Evolutionary conservation across 2,797 vertebrate species (phyloP).

Genomic region (Gobionotothen gibberifrons): DNA sequence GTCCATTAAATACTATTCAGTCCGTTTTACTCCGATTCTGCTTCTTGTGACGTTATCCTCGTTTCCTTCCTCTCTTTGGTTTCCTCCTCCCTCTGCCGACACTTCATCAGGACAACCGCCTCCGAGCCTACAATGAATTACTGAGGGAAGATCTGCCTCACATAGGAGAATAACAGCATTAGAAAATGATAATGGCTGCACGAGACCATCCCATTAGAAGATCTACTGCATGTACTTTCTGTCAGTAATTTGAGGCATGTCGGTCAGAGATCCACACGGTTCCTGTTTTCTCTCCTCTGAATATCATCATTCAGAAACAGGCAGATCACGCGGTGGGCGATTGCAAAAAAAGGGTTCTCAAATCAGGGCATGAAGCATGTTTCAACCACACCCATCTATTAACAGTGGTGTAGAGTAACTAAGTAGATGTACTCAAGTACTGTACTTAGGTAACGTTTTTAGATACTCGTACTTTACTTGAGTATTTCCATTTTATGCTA

Average conservation of each 20-base stretch:
- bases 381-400: constrained; percentile 81
- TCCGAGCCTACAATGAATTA: constrained; percentile 39
- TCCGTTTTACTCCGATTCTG: constrained; percentile 71
- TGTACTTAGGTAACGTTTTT: no score
- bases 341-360: constrained; percentile 60
- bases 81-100: constrained; percentile 67
- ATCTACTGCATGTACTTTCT: not conserved
- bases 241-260: constrained; percentile 25
- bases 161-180: not conserved
- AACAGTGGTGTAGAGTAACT: no score
- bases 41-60: constrained; percentile 77
- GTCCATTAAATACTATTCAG: constrained; percentile 65
- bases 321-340: constrained; percentile 65
- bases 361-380: constrained; percentile 62
- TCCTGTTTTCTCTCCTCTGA: constrained; percentile 30
- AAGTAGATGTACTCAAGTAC: no score
- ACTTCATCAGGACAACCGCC: constrained; percentile 70
- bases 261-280: constrained; percentile 34
- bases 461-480: no score
- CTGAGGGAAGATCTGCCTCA: constrained; percentile 8
- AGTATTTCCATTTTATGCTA: no score
- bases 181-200: constrained; percentile 18
- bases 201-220: constrained; percentile 43
- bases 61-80: constrained; percentile 73
- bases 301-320: constrained; percentile 55